Conservation (phyloP, 2,113 vertebrate genomes). For the Gymnogyps californianus region DNA sequence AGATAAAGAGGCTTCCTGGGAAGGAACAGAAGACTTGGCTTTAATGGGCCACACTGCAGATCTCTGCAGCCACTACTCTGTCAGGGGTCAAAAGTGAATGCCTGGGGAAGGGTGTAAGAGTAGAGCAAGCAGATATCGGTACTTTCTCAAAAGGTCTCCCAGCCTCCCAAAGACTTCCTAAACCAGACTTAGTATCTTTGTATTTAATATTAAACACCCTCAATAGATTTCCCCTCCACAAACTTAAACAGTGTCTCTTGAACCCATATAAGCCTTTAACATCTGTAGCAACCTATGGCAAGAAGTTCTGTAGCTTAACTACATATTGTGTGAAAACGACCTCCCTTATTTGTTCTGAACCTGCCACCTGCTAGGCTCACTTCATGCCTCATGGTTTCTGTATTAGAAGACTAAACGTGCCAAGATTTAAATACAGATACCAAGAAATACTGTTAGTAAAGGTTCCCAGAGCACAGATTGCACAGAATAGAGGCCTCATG, state of each 20-base stretch:
- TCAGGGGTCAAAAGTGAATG: background rate
- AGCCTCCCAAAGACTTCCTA: background rate
- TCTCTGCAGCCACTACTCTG: background rate
- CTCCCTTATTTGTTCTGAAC: background rate
- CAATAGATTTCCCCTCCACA: background rate
- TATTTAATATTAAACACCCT: background rate
- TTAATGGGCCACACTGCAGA: background rate
- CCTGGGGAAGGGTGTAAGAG: background rate
- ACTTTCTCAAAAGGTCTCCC: background rate
- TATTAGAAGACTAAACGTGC: slow-evolving; percentile 18
- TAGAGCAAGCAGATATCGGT: background rate
- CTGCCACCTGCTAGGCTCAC: slow-evolving; percentile 45
- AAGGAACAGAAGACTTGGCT: background rate
- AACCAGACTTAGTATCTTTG: background rate
- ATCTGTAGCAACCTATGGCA: background rate
- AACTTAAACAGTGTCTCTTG: background rate
- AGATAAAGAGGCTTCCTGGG: slow-evolving; percentile 43
- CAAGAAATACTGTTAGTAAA: slow-evolving; percentile 12
- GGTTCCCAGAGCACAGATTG: slow-evolving; percentile 20
- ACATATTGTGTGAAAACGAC: background rate
- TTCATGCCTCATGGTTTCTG: slow-evolving; percentile 46
- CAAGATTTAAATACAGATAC: slow-evolving; percentile 53
- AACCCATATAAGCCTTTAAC: background rate
- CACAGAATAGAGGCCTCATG: background rate
- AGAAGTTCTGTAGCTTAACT: background rate